A percentile compares a stretch with the other conserved stretches of the same genome.
These are phyloP conservation scores for Pangasius krempfi DNA, from an alignment of 2,797 vertebrate genomes.

Conservation along the genomic window DNA sequence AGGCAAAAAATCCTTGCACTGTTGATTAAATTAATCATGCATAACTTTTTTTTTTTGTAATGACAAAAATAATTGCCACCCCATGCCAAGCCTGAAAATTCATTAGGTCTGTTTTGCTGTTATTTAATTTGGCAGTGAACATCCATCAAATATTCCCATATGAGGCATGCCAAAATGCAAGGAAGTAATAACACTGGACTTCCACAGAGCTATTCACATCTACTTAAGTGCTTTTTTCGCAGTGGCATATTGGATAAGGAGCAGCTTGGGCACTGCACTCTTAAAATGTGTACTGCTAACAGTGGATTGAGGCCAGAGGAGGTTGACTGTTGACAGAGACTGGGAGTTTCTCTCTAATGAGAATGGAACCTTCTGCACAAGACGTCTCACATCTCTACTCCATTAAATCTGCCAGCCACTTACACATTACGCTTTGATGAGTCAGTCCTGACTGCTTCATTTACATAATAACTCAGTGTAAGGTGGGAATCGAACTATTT, in stretches of 20 bases:
- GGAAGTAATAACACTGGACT: conserved; percentile 27
- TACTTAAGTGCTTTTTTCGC: conserved; percentile 24
- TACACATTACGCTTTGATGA: conserved; percentile 69
- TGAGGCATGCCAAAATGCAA: conserved; percentile 20
- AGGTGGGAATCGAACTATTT: conserved; percentile 41
- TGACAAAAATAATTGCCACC: conserved; percentile 28
- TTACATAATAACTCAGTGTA: conserved; percentile 68
- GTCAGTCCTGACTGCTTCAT: conserved; percentile 67
- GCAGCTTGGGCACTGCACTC: conserved; percentile 28
- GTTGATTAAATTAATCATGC: conserved; percentile 42
- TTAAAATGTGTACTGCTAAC: conserved; percentile 33
- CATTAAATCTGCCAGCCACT: conserved; percentile 77
- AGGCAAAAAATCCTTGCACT: neutral
- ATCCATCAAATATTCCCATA: conserved; percentile 34
- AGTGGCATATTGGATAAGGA: conserved; percentile 37
- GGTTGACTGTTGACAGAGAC: conserved; percentile 52
- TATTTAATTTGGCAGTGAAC: conserved; percentile 26
- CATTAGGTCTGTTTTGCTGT: conserved; percentile 16
- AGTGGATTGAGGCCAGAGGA: conserved; percentile 27
- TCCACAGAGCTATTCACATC: conserved; percentile 28
- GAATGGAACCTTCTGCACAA: conserved; percentile 56
- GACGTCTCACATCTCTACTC: conserved; percentile 63
- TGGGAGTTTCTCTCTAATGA: conserved; percentile 56
- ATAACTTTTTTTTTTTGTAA: neutral
- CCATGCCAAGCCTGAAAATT: conserved; percentile 34